These are phyloP conservation scores for Pyrochroa serraticornis DNA, from an alignment of 2,888 invertebrate genomes.

Conservation along the genomic window DNA sequence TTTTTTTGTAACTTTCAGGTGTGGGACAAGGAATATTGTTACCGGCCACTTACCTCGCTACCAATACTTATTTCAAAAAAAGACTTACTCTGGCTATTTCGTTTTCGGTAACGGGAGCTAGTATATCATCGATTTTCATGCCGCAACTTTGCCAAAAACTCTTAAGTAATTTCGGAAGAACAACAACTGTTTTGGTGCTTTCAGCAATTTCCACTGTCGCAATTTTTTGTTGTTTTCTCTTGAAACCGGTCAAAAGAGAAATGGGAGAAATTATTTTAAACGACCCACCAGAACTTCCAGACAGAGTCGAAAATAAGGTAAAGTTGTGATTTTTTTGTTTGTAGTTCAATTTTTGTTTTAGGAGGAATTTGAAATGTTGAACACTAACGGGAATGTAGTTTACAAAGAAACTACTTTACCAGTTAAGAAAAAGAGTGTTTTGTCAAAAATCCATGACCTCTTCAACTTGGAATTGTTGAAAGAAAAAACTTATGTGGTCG, in stretches of 20 bases:
- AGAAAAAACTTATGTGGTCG: slow-evolving; percentile 48
- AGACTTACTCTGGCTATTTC: slow-evolving; percentile 60
- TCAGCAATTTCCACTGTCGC: slow-evolving; percentile 59
- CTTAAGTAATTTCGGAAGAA: slow-evolving; percentile 53
- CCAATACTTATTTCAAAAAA: slow-evolving; percentile 60
- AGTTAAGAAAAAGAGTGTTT: slow-evolving; percentile 29
- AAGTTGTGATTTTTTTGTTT: slow-evolving; percentile 6
- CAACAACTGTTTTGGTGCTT: slow-evolving; percentile 59
- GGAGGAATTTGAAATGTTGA: slow-evolving; percentile 27
- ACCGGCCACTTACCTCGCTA: slow-evolving; percentile 58
- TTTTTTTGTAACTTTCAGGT: slow-evolving; percentile 49
- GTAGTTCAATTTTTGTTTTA: slow-evolving; percentile 23
- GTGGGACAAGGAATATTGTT: slow-evolving; percentile 58
- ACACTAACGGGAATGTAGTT: slow-evolving; percentile 23
- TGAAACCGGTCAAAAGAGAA: slow-evolving; percentile 55
- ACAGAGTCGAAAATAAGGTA: neutral
- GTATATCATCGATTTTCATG: slow-evolving; percentile 59
- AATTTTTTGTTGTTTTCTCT: slow-evolving; percentile 57
- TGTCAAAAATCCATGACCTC: slow-evolving; percentile 41
- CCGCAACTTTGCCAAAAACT: slow-evolving; percentile 58
- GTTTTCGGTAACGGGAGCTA: slow-evolving; percentile 58
- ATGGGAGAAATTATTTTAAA: slow-evolving; percentile 11
- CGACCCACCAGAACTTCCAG: slow-evolving; percentile 7
- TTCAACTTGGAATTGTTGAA: slow-evolving; percentile 53
- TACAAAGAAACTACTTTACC: slow-evolving; percentile 49